Base-by-base conservation (phyloP, 1,140 invertebrate species). In the Hyphantria cunea region DNA sequence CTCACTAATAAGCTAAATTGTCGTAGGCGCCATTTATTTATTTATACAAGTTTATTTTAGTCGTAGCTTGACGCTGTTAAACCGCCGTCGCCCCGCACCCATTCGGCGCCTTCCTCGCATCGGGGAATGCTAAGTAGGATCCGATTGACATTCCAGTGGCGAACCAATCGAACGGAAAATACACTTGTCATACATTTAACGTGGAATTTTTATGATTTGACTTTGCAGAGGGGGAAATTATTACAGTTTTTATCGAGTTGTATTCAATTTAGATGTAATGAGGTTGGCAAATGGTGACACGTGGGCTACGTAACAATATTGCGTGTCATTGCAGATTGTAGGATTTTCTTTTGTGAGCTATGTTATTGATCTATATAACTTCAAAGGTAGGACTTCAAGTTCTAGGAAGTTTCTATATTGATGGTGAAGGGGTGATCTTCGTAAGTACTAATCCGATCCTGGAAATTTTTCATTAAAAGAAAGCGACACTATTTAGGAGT, bases 111-210 rank as follows among this genome's bases (percentile, higher is more conserved):
- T 33, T 44, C 33, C 13, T 41, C 54, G 39, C 56, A 51, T 11
- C 17, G 10, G 47, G 32, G 69, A 72, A 72, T 72, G 66, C 62
- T 62, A 68, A 74, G 33, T 54, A 59, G 17, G 66, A 34, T 51
- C 49, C 70, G 60, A 62, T 79, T 82, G 69, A 72, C 66, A 86
- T 84, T 81, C 81, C 71, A 56, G 42, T 50, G 53, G 76, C 72
- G 74, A 62, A 51, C 64, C 72, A 69, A 84, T 82, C 74, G 72
- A 70, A 66, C 76, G 73, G 74, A 78, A 85, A 84, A 84, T 84
- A 84, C 78, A 82, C 78, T 86, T 85, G 80, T 86, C 79, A 81
- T 72, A 74, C 65, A 78, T 80, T 79, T 76, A 77, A 74, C 67
- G 54, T 66, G 61, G 68, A 62, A 67, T 77, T 82, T 79, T 78